A percentile compares a stretch with the other conserved stretches of the same genome.
Conservation (phyloP, 2,888 invertebrate species). For the Ennomos quercinarius region DNA sequence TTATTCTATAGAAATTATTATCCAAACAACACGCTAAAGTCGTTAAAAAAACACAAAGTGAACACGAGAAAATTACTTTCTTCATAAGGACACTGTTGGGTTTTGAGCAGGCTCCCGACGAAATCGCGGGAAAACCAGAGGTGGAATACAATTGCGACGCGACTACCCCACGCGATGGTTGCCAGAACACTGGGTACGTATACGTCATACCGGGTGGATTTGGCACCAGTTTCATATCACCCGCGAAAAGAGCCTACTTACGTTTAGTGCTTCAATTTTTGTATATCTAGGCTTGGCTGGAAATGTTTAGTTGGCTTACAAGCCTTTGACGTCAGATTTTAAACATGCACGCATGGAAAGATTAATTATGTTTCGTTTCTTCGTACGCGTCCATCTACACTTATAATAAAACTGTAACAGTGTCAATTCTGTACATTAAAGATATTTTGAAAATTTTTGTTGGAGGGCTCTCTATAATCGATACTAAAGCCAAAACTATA, state of each 20-base stretch:
- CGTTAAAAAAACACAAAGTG: conserved; percentile 58
- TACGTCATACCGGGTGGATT: conserved; percentile 55
- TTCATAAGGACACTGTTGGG: conserved; percentile 73
- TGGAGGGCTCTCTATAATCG: no score
- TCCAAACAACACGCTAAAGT: conserved; percentile 66
- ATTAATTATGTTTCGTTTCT: no score
- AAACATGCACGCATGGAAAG: neutral
- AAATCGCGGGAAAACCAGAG: conserved; percentile 56
- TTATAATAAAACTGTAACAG: no score
- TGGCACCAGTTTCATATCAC: conserved; percentile 67
- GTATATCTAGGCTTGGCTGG: conserved; percentile 25
- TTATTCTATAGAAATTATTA: conserved; percentile 78
- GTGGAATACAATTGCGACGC: conserved; percentile 44
- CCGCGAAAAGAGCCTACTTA: conserved; percentile 46
- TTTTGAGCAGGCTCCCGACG: conserved; percentile 49
- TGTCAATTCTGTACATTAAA: no score
- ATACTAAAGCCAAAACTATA: no score
- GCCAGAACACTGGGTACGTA: conserved; percentile 58
- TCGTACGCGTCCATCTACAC: no score
- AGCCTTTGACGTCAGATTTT: conserved; percentile 16
- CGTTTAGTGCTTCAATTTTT: conserved; percentile 47
- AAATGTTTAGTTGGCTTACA: conserved; percentile 7
- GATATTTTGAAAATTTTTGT: no score
- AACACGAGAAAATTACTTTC: conserved; percentile 62
- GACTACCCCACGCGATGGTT: conserved; percentile 62